These are phyloP conservation scores for Tichodroma muraria DNA, from an alignment of 2,113 vertebrate species.

Conservation along the genomic window DNA sequence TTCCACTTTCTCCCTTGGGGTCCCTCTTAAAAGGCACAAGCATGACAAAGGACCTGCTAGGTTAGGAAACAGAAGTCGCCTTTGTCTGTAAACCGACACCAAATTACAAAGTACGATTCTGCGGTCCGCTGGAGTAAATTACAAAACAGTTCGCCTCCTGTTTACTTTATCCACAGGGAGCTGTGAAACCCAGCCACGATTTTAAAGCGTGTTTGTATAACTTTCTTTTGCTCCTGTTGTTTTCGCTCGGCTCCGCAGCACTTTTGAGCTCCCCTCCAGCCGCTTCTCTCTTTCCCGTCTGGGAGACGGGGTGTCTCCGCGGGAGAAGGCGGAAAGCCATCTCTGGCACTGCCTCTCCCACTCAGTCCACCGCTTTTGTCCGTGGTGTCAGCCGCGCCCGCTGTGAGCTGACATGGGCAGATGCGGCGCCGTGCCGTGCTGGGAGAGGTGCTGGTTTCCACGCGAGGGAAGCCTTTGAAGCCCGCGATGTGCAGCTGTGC, in stretches of 20 bases:
- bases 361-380: neutral
- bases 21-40: constrained; percentile 49
- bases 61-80: constrained; percentile 53
- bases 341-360: neutral
- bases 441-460: neutral
- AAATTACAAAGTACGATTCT: constrained; percentile 54
- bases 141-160: constrained; percentile 30
- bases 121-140: constrained; percentile 48
- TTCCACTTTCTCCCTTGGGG: constrained; percentile 10
- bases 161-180: constrained; percentile 6
- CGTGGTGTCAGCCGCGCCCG: too few species aligned
- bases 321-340: neutral
- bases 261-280: neutral
- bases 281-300: neutral
- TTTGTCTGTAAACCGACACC: constrained; percentile 67
- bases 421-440: neutral
- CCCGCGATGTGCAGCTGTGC: neutral
- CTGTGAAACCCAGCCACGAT: constrained; percentile 4
- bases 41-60: constrained; percentile 44
- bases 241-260: neutral
- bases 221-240: neutral
- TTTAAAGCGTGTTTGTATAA: constrained; percentile 7
- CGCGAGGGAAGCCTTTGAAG: neutral
- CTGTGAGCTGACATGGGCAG: neutral
- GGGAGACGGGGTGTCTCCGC: neutral